These are phyloP conservation scores for Propithecus coquereli DNA, from an alignment of 2,113 vertebrate genomes.

Conservation along the genomic window DNA sequence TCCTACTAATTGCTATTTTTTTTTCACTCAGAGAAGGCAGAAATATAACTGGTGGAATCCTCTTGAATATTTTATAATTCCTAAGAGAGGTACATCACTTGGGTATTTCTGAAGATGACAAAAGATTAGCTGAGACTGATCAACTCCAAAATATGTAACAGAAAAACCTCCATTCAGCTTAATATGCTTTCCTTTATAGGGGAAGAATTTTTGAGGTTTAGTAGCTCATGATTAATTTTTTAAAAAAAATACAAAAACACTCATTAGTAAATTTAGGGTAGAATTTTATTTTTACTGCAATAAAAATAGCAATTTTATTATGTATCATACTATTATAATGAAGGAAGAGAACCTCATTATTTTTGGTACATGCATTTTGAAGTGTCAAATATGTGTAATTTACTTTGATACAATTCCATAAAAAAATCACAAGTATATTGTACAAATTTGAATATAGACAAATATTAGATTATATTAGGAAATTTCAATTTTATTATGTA, in stretches of 20 bases:
- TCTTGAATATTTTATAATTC: neutral
- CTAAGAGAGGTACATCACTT: neutral
- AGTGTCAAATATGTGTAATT: too few species aligned
- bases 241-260: neutral
- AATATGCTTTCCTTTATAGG: neutral
- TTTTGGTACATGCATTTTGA: too few species aligned
- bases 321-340: neutral
- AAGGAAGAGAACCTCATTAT: too few species aligned
- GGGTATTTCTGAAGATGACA: neutral
- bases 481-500: too few species aligned
- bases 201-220: neutral
- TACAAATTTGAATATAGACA: too few species aligned
- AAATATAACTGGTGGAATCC: neutral
- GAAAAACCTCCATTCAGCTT: neutral
- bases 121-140: neutral
- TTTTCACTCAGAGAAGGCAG: neutral
- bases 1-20: neutral
- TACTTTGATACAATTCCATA: too few species aligned
- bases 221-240: neutral
- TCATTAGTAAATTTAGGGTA: neutral
- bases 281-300: neutral
- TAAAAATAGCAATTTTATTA: constrained; percentile 3
- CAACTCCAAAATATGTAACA: neutral
- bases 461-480: too few species aligned
- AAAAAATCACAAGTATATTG: too few species aligned